These are phyloP conservation scores for Tenthredo livida DNA, from an alignment of 2,888 invertebrate genomes.

Conservation along the genomic window DNA sequence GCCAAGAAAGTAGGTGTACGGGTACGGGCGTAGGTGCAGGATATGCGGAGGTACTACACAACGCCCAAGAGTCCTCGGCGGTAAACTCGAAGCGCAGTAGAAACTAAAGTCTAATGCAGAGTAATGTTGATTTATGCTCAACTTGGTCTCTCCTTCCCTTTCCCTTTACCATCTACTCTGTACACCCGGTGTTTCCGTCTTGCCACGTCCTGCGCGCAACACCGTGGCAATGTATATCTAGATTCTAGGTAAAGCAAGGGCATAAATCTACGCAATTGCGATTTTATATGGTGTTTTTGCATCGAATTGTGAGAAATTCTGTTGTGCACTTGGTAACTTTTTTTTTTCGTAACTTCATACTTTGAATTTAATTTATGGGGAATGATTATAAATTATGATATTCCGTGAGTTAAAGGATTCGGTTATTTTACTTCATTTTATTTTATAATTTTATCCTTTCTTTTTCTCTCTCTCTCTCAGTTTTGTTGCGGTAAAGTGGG, in stretches of 20 bases:
- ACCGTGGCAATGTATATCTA: constrained; percentile 17
- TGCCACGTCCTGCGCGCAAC: constrained; percentile 37
- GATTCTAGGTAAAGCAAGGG: neutral
- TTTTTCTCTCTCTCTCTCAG: neutral
- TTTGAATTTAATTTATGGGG: neutral
- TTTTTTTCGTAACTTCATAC: neutral
- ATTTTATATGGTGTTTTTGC: neutral
- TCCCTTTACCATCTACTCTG: constrained; percentile 56
- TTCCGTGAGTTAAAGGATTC: neutral
- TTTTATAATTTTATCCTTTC: neutral
- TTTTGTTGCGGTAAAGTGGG: neutral
- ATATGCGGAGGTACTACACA: constrained; percentile 33
- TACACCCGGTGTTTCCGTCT: constrained; percentile 45
- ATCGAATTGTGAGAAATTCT: neutral
- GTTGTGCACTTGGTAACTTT: neutral
- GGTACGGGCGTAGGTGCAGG: constrained; percentile 20
- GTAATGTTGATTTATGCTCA: constrained; percentile 76
- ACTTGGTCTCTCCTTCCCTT: constrained; percentile 65
- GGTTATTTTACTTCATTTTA: neutral
- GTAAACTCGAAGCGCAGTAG: constrained; percentile 72
- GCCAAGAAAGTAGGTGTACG: neutral
- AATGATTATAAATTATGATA: neutral
- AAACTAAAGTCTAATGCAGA: constrained; percentile 76
- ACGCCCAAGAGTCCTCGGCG: constrained; percentile 57
- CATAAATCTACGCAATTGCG: neutral